These are phyloP conservation scores for Passer montanus DNA, from an alignment of 2,113 vertebrate genomes.

Conservation along the genomic window DNA sequence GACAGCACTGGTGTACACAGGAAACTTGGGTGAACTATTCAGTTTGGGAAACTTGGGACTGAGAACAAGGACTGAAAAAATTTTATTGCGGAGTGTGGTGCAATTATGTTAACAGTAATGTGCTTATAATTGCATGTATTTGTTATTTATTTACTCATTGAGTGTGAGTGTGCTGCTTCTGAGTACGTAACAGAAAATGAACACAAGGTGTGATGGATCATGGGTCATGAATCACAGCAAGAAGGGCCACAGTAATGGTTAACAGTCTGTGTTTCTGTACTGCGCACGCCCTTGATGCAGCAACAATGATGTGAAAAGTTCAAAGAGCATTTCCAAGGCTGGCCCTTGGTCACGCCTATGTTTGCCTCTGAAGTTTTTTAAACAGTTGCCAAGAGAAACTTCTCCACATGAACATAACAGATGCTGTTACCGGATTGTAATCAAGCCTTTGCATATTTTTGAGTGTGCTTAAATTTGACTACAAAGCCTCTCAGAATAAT, in stretches of 20 bases:
- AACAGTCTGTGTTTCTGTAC: background rate
- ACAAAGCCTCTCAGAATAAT: background rate
- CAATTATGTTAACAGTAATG: background rate
- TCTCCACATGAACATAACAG: background rate
- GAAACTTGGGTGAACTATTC: background rate
- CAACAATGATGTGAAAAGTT: background rate
- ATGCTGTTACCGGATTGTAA: background rate
- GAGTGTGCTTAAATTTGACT: background rate
- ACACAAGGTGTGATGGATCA: background rate
- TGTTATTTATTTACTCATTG: background rate
- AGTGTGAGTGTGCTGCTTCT: background rate
- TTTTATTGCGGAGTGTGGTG: background rate
- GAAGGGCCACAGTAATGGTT: background rate
- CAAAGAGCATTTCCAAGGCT: background rate
- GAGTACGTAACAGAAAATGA: rapidly evolving
- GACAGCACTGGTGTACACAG: background rate
- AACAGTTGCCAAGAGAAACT: background rate
- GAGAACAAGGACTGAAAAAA: background rate
- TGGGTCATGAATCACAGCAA: background rate
- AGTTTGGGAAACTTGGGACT: background rate
- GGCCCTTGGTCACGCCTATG: background rate
- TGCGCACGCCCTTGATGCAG: background rate
- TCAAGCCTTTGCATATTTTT: background rate
- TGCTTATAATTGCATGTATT: background rate
- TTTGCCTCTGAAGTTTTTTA: background rate